Base-by-base conservation (phyloP, 2,888 invertebrate species). In the Himalopsyche japonica region DNA sequence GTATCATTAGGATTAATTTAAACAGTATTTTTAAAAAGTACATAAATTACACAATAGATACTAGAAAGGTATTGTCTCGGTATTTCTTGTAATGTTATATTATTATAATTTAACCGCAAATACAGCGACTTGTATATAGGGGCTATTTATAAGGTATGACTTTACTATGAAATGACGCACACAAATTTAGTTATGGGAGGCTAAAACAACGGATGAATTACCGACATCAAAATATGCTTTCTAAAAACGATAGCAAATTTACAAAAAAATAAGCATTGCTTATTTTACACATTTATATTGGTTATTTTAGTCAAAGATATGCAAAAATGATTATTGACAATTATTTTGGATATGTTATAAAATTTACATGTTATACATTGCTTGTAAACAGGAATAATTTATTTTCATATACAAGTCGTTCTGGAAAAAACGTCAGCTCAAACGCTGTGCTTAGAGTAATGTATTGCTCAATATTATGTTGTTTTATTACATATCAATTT, bases 61-160 rank as follows among this genome's bases (percentile, higher is more conserved):
- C 87, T 86, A 86, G 83, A 87, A 86, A 87, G 87, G 87, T 87
- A 87, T 87, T 86, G 86, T 87, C 86, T 87, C 86, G 85, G 84
- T 83, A 87, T 84, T 77, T 83, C 76, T 86, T 84, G 81, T 84
- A 84, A 85, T 82, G 83, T 82, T 80, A 43, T 43, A 83, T 76
- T 83, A 57, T 57, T 57, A 57, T 57, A 57, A 57, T 57, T 57
- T 57, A 57, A 20, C 24, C 57, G n/a, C 57, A 57, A 24, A 57
- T 10, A 57, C 57, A 57, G 2, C n/a, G 20, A 20, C 4, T 20
- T 57, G 20, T 57, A 7, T n/a, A 57, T 20, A 20, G 57, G 57
- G 24, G 57, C 57, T 57, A 15, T 43, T 43, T 43, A 43, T 43
- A 15, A 43, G 0, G 43, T 43, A 57, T 57, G 57, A 57, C 24